phyloP scores from a whole-genome alignment of 2,888 invertebrate species.

The Lepas anatifera region DNA sequence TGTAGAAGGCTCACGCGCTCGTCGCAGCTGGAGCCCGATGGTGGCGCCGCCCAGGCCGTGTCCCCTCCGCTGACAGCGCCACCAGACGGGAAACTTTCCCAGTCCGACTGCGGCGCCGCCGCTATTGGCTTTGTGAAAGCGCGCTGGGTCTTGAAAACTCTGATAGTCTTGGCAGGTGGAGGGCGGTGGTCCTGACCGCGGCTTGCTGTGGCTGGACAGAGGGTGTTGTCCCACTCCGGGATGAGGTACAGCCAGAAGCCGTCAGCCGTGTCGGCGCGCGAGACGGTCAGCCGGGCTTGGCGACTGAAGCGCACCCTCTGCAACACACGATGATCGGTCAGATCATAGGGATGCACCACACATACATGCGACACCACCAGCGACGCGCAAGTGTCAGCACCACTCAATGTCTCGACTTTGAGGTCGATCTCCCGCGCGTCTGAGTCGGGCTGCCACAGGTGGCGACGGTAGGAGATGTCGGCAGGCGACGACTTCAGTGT shows the following conservation, averaged over 20 bases:
- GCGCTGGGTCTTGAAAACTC: background rate
- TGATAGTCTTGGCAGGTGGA: background rate
- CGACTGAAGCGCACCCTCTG: background rate
- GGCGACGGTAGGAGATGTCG: background rate
- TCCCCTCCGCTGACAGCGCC: too few relatives aligned
- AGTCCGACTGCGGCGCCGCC: too few relatives aligned
- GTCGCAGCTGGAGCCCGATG: too few relatives aligned
- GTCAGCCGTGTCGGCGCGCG: background rate
- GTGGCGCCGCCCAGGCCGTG: too few relatives aligned
- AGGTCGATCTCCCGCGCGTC: background rate
- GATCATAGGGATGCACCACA: background rate
- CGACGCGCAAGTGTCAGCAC: background rate
- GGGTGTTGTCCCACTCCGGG: background rate
- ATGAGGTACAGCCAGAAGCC: constrained; percentile 6
- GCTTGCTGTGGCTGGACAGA: background rate
- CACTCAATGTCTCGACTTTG: background rate
- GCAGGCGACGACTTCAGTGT: background rate
- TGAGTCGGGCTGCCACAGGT: background rate
- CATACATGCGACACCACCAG: background rate
- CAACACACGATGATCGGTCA: background rate
- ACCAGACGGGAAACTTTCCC: too few relatives aligned
- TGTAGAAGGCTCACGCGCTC: too few relatives aligned
- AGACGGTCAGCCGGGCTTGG: background rate
- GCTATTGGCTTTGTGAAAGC: too few relatives aligned
- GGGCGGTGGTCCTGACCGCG: background rate